Evolutionary conservation across 1,140 invertebrate species (phyloP).

Genomic region (Hypothenemus hampei): DNA sequence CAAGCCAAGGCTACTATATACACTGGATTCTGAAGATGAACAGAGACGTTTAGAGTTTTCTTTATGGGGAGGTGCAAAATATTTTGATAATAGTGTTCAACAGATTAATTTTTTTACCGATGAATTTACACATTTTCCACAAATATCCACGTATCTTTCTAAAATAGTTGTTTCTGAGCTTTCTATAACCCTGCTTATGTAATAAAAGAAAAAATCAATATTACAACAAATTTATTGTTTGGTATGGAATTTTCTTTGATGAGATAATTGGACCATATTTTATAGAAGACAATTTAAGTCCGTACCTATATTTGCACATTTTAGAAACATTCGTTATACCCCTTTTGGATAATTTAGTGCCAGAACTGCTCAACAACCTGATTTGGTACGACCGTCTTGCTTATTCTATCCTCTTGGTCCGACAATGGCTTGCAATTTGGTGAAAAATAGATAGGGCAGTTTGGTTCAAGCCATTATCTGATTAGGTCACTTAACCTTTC

Average conservation of each 20-base stretch:
- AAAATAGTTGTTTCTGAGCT: slow-evolving; percentile 23
- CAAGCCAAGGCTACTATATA: slow-evolving; percentile 11
- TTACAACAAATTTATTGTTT: slow-evolving; percentile 28
- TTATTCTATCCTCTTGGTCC: slow-evolving; percentile 11
- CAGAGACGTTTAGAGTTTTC: background rate
- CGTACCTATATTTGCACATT: slow-evolving; percentile 15
- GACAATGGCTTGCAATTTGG: too few relatives aligned
- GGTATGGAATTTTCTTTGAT: slow-evolving; percentile 27
- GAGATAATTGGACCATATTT: slow-evolving; percentile 24
- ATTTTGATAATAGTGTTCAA: slow-evolving; percentile 10
- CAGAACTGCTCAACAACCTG: slow-evolving; percentile 14
- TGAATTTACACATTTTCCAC: too few relatives aligned
- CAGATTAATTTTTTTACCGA: slow-evolving; percentile 21
- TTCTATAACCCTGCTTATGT: slow-evolving; percentile 20
- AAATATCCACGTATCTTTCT: slow-evolving; percentile 15
- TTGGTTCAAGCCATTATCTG: too few relatives aligned
- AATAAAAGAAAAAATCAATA: slow-evolving; percentile 25
- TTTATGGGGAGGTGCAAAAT: background rate
- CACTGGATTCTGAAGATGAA: slow-evolving; percentile 18
- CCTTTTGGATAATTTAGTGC: slow-evolving; percentile 15
- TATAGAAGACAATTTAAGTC: background rate
- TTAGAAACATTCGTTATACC: slow-evolving; percentile 22
- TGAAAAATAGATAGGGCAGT: too few relatives aligned
- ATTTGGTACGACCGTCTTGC: slow-evolving; percentile 24
- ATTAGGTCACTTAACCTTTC: too few relatives aligned